Evolutionary conservation across 1,140 invertebrate genomes (phyloP).

Genomic region (Pemphigus obesinymphae): DNA sequence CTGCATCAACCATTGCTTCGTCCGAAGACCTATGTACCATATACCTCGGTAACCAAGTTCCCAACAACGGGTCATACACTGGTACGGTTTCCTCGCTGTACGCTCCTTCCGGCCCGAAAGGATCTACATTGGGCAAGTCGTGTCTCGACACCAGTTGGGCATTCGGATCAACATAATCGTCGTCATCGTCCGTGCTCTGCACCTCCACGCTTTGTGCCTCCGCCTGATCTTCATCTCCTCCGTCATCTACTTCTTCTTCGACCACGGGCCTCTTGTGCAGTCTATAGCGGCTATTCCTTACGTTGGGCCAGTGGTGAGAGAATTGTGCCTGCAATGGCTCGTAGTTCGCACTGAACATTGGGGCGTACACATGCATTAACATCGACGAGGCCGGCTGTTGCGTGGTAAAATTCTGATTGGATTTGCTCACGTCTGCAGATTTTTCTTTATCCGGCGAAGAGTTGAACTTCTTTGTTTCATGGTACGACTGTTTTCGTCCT

Average conservation of each 20-base stretch:
- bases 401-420: not conserved
- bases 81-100: conserved; percentile 60
- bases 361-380: not conserved
- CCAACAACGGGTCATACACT: conserved; percentile 59
- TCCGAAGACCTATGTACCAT: conserved; percentile 64
- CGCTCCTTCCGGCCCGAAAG: conserved; percentile 50
- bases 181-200: not conserved
- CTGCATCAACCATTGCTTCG: conserved; percentile 61
- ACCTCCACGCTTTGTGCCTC: conserved; percentile 38
- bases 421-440: not conserved
- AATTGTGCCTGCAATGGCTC: not conserved
- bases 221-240: conserved; percentile 42
- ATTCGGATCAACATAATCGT: conserved; percentile 22
- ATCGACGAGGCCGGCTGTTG: not conserved
- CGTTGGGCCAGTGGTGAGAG: not conserved
- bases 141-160: conserved; percentile 29
- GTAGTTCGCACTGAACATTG: not conserved
- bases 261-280: not conserved
- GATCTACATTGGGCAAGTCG: conserved; percentile 41
- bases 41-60: conserved; percentile 61
- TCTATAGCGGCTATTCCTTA: not conserved
- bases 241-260: not conserved
- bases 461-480: conserved; percentile 44
- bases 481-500: conserved; percentile 45
- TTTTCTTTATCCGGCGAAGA: not conserved